Base-by-base conservation (phyloP, 2,888 invertebrate species). In the Caenorhabditis zanzibari region DNA sequence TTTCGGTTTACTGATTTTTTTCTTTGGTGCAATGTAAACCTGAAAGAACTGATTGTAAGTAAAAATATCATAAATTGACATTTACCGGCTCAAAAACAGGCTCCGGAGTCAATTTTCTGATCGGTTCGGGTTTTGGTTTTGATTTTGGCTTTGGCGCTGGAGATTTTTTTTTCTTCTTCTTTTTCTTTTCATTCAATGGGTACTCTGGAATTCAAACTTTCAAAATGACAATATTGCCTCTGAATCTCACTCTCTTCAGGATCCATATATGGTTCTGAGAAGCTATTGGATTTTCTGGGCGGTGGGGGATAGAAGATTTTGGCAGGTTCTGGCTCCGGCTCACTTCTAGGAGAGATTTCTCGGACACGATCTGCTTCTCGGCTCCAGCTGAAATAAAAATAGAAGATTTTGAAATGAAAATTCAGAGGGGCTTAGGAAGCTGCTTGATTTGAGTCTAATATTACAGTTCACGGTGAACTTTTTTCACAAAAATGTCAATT, bases 321-420 rank as follows among this genome's bases (percentile, higher is more conserved):
- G 6, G 32, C 35, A 4, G 68, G 76, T 9, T 71, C 71, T 16
- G 75, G 68, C 16, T 71, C 71, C 14, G 64, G 64, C n/a, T 81
- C 81, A 59, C 71, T 71, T 66, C 71, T 71, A 7, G 82, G 82
- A 4, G 82, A 82, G 12, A 82, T 82, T 61, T 76, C 75, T 16
- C 76, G 63, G 14, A 82, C 76, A 38, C 76, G 22, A 44, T 82
- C 82, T 7, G 82, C 82, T 64, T 82, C 82, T 1, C 82, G 63
- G 26, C 76, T 76, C 82, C 82, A 82, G 35, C 82, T 82, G 44
- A 3, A 81, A 81, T 16, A 32, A 32, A 32, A 32, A 32, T 7
- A 32, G 5, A 32, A 32, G 7, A 54, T 6, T 10, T 22, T 22
- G 26, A 32, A 58, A 44, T 41, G n/a, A 54, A n/a, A n/a, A n/a